These are phyloP conservation scores for Serrognathus titanus DNA, from an alignment of 2,888 invertebrate genomes.

Conservation along the genomic window DNA sequence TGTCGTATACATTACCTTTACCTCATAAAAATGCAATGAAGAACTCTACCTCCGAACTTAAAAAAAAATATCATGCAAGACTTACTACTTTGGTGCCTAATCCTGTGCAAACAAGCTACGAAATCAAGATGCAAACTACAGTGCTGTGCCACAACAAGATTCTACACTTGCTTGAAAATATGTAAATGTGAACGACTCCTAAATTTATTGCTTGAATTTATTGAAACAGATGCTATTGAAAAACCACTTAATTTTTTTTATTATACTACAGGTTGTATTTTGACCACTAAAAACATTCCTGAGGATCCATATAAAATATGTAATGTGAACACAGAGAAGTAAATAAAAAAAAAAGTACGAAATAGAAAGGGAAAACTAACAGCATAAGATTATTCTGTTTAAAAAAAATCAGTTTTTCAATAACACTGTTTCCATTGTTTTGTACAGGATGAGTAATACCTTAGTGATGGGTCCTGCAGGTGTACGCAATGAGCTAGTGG, in stretches of 20 bases:
- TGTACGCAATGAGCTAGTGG: slow-evolving; percentile 58
- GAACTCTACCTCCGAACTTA: not conserved
- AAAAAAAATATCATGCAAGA: not conserved
- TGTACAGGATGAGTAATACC: slow-evolving; percentile 56
- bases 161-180: too few species aligned
- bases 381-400: too few species aligned
- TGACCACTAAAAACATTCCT: too few species aligned
- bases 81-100: not conserved
- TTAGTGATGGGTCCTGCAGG: slow-evolving; percentile 92
- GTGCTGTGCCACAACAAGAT: not conserved
- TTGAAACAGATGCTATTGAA: too few species aligned
- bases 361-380: not conserved
- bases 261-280: too few species aligned
- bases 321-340: too few species aligned
- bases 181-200: too few species aligned
- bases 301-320: too few species aligned
- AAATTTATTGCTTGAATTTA: too few species aligned
- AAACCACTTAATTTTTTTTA: not conserved
- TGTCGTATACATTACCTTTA: not conserved
- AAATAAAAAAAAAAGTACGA: too few species aligned
- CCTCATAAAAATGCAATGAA: not conserved
- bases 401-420: too few species aligned
- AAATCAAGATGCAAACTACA: not conserved
- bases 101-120: not conserved
- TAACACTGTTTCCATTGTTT: not conserved